Conservation (phyloP, 2,888 invertebrate genomes). For the Carpatolechia fugitivella region DNA sequence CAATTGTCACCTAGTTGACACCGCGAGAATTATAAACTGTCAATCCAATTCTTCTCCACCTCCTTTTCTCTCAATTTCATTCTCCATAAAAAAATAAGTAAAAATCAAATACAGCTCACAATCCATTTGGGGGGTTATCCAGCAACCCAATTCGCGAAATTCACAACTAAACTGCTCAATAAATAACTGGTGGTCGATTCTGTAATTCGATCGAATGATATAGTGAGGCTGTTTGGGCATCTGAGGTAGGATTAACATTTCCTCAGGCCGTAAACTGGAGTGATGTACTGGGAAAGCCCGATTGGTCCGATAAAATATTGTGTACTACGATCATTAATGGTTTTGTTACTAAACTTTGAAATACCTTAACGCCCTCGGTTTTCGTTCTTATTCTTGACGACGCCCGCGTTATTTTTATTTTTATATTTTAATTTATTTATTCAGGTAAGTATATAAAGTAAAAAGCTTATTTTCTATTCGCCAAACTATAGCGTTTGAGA, state of each 20-base stretch:
- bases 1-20: too few species aligned
- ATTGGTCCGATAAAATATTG: background rate
- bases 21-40: too few species aligned
- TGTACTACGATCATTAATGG: background rate
- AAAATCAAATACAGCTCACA: background rate
- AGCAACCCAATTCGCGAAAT: background rate
- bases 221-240: constrained; percentile 20
- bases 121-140: constrained; percentile 11
- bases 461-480: too few species aligned
- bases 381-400: too few species aligned
- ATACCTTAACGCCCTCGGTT: too few species aligned
- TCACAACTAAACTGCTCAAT: constrained; percentile 21
- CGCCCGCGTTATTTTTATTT: too few species aligned
- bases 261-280: constrained; percentile 28
- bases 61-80: too few species aligned
- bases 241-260: constrained; percentile 30
- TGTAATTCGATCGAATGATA: constrained; percentile 29
- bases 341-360: too few species aligned
- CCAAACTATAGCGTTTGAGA: too few species aligned
- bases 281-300: constrained; percentile 17
- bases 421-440: too few species aligned
- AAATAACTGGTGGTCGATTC: constrained; percentile 24
- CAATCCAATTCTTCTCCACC: too few species aligned
- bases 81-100: background rate
- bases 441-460: too few species aligned